Evolutionary conservation across 2,797 vertebrate species (phyloP).

Genomic region (Dicrostonyx torquatus): DNA sequence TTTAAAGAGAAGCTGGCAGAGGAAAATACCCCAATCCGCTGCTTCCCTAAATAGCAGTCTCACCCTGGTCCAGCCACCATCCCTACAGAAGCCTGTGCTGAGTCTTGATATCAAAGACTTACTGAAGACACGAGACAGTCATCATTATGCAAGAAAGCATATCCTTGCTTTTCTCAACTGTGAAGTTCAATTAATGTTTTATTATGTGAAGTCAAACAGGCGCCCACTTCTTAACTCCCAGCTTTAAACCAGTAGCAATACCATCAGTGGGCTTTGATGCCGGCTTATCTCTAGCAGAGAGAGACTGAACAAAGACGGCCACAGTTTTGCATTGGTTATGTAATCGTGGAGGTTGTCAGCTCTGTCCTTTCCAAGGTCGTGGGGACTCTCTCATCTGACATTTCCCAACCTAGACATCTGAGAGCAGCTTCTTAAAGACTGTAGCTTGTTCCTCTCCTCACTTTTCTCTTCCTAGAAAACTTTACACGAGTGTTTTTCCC

Average conservation of each 20-base stretch:
- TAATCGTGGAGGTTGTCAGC: constrained; percentile 52
- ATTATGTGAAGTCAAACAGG: constrained; percentile 70
- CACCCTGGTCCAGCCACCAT: background rate
- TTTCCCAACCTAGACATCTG: constrained; percentile 39
- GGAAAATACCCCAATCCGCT: background rate
- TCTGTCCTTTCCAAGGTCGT: constrained; percentile 54
- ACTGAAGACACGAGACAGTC: constrained; percentile 54
- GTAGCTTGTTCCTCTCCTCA: background rate
- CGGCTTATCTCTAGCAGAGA: constrained; percentile 41
- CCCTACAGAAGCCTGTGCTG: background rate
- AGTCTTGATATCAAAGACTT: constrained; percentile 64
- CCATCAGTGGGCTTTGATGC: constrained; percentile 62
- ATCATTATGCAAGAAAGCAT: constrained; percentile 63
- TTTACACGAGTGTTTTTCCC: background rate
- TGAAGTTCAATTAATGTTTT: constrained; percentile 75
- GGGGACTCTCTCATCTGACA: constrained; percentile 51
- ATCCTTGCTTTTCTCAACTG: constrained; percentile 63
- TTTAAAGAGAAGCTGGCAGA: constrained; percentile 61
- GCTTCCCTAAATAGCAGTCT: constrained; percentile 39
- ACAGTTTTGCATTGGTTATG: constrained; percentile 21
- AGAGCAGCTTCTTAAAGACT: constrained; percentile 36
- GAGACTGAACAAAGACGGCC: constrained; percentile 34
- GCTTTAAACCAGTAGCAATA: constrained; percentile 55
- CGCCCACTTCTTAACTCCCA: constrained; percentile 55
- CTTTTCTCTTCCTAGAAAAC: background rate